A percentile compares a stretch with the other conserved stretches of the same genome.
These are phyloP conservation scores for Sciurus vulgaris DNA, from an alignment of 2,797 vertebrate species.

Conservation along the genomic window DNA sequence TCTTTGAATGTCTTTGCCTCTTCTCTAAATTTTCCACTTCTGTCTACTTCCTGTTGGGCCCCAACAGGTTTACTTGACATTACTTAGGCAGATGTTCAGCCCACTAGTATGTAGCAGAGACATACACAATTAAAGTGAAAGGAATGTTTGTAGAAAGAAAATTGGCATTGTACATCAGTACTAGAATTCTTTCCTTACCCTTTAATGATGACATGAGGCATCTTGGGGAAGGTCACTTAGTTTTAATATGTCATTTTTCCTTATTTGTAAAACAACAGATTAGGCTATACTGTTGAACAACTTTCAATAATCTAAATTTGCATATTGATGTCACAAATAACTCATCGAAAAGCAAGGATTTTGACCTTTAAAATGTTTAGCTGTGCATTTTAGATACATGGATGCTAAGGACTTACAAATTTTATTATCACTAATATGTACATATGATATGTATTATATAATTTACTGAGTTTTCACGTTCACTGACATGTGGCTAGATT, in stretches of 20 bases:
- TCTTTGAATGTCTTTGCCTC: not conserved
- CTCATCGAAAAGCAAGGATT: not conserved
- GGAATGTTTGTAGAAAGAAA: not conserved
- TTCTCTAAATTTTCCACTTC: not conserved
- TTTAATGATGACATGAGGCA: not conserved
- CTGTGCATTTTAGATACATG: not conserved
- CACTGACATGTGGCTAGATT: not conserved
- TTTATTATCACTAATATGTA: not conserved
- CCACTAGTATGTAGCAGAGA: not conserved
- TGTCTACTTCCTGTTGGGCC: not conserved
- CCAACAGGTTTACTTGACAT: not conserved
- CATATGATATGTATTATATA: too few relatives aligned
- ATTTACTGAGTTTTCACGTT: not conserved
- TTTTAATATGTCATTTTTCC: not conserved
- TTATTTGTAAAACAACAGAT: slow-evolving; percentile 22
- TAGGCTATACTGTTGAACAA: not conserved
- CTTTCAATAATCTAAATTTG: not conserved
- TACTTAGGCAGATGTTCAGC: not conserved
- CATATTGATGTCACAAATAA: not conserved
- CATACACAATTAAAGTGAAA: not conserved
- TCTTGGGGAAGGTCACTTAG: not conserved
- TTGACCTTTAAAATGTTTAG: not conserved
- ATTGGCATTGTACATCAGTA: not conserved
- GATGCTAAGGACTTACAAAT: not conserved
- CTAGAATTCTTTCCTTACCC: not conserved